Base-by-base conservation (phyloP, 2,113 vertebrate species). In the Phodopus roborovskii region DNA sequence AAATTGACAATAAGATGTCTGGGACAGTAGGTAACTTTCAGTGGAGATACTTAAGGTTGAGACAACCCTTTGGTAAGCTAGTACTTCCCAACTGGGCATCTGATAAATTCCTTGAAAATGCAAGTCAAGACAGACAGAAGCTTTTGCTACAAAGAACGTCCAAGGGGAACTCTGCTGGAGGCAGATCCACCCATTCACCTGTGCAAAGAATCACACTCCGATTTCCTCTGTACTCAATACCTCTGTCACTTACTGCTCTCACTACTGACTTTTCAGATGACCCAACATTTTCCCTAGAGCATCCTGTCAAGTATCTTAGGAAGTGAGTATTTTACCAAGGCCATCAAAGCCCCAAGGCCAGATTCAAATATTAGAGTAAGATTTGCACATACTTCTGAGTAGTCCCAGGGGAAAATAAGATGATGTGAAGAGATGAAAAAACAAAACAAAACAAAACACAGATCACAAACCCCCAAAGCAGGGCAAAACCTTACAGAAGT, bases 291-390 rank as follows among this genome's bases (percentile, higher is more conserved):
- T 92, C 94, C 92, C 60, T 71, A 94, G 58, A 68, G 92, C 75
- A 75, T 48, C 78, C 75, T 28, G 88, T 88, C 94, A 96, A 93
- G 91, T 62, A 88, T 33, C 85, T 50, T 45, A 88, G 91, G 56
- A 87, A 93, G 90, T 60, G 64, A 95, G 48, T 84, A 64, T 91
- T 88, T 90, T 85, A 96, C 88, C 90, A 81, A 68, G 26, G 77
- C 70, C 58, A 75, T 92, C 39, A 73, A 91, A 92, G 73, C 92
- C 88, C 77, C 42, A 84, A 64, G 92, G 90, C 75, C 53, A 95
- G 87, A 96, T 90, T 97, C 75, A 95, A 96, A 94, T n/a, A 96
- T 64, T 71, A 96, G 74, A 81, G 48, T 53, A 64, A 96, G 94
- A 94, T 88, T 42, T 97, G 90, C 88, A 82, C 17, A 7, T 56